Evolutionary conservation across 2,797 vertebrate genomes (phyloP), one percentile per base, ranked within the genome.

Genomic region (Danio choprae): DNA sequence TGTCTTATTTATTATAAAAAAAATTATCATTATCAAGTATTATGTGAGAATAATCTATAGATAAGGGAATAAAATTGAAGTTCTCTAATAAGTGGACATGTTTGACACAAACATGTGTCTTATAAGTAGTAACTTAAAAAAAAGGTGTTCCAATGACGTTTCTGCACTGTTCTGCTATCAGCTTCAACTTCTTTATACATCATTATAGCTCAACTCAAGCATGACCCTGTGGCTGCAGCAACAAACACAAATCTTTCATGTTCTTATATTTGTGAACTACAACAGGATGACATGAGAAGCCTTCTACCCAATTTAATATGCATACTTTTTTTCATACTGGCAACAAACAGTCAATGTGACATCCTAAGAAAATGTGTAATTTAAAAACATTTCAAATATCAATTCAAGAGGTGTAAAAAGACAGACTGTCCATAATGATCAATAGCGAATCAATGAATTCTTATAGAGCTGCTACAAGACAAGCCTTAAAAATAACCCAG

Each of bases 101-200:
- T 20, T 22, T 74, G 22, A 48, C 56, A 60, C 41, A 74, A 74
- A 38, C 67, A 40, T n/a, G n/a, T n/a, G 9, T 69, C 16, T 70
- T 11, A 18, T 5, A 70, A 70, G 16, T n/a, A 69, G 2, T 7
- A 40, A 41, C 48, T 29, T n/a, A n/a, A n/a, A 11, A 76, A 64
- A n/a, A 22, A 51, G 7, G 43, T 74, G 29, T 44, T 74, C 7
- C 67, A 12, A 40, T 48, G 72, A 29, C 36, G 36, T 76, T n/a
- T 29, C 46, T 64, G 73, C 46, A 46, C 20, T 53, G 74, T 76
- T 29, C 38, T 51, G 55, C 74, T 76, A 62, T 65, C 74, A 43
- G 20, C 44, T 55, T 43, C 12, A 29, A 29, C 58, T 58, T 68
- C 51, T 68, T 68, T 40, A 77, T 9, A 56, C 15, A 64, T 53